Evolutionary conservation across 2,888 invertebrate genomes (phyloP).

Genomic region (Pyrgus malvae): DNA sequence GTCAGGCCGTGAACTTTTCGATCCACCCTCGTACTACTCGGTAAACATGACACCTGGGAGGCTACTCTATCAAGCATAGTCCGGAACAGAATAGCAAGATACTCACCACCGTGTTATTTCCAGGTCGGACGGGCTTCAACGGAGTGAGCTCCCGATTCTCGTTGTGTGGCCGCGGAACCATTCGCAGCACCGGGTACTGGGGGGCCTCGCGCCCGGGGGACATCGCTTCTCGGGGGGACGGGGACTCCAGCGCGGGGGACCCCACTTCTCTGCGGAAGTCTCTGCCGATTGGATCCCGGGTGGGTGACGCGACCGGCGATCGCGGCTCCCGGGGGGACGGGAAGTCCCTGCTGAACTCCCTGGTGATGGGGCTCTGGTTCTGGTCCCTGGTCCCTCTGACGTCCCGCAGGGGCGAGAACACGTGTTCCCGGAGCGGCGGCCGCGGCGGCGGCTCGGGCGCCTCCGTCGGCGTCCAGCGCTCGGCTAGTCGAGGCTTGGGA

Average conservation of each 20-base stretch:
- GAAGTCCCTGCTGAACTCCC: too few species aligned
- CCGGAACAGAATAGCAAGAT: too few species aligned
- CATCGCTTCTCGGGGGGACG: constrained; percentile 3
- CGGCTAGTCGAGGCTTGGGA: constrained; percentile 30
- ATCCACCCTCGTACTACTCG: too few species aligned
- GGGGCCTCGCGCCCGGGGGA: constrained; percentile 40
- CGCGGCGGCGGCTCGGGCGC: constrained; percentile 30
- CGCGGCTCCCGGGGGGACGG: neutral
- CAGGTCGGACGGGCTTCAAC: constrained; percentile 39
- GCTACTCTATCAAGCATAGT: too few species aligned
- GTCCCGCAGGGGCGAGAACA: constrained; percentile 16
- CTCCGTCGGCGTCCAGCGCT: constrained; percentile 25
- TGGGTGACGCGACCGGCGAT: too few species aligned
- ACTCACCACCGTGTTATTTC: constrained; percentile 17
- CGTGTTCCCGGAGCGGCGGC: neutral
- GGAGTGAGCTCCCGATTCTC: constrained; percentile 40
- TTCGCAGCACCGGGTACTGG: constrained; percentile 26
- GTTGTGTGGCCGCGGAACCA: constrained; percentile 38
- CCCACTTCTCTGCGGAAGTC: too few species aligned
- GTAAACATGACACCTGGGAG: too few species aligned
- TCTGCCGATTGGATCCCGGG: too few species aligned
- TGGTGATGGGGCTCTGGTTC: constrained; percentile 9
- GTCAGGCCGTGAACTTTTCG: too few species aligned
- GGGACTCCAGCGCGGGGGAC: too few species aligned
- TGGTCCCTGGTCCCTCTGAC: constrained; percentile 15